A percentile compares a stretch with the other conserved stretches of the same genome.
These are phyloP conservation scores for Hipparchia semele DNA, from an alignment of 2,888 invertebrate species.

Conservation along the genomic window DNA sequence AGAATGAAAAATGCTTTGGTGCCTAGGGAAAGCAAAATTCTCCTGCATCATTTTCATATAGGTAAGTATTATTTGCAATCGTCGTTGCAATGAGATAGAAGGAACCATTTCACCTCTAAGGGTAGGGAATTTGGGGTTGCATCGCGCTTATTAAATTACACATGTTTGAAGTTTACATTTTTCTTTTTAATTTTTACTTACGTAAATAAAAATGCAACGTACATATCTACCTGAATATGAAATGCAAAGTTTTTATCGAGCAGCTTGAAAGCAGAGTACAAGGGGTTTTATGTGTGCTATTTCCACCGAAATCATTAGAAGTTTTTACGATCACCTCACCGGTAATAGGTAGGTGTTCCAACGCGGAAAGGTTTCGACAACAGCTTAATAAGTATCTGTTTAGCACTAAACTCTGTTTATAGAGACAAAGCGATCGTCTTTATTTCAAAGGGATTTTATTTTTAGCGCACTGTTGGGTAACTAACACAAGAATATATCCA, in stretches of 20 bases:
- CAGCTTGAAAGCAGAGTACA: constrained; percentile 8
- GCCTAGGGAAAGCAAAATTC: no score
- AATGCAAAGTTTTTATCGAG: constrained; percentile 21
- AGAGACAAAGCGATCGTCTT: background rate
- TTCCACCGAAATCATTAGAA: constrained; percentile 14
- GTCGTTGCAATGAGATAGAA: no score
- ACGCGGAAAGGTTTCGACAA: constrained; percentile 14
- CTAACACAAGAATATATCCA: no score
- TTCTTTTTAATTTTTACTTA: background rate
- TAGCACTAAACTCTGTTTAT: constrained; percentile 9
- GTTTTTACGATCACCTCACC: constrained; percentile 20
- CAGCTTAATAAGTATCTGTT: constrained; percentile 11
- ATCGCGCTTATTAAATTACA: no score
- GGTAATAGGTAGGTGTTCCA: constrained; percentile 7
- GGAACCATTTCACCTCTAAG: no score
- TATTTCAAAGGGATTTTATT: background rate
- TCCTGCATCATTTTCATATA: no score
- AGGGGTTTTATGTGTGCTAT: constrained; percentile 7
- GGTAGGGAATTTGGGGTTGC: no score
- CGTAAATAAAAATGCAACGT: no score
- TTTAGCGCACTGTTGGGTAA: no score
- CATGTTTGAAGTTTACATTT: no score
- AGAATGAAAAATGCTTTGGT: constrained; percentile 3
- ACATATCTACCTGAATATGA: constrained; percentile 16
- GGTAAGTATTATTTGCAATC: no score